These are phyloP conservation scores for Drosophila atripex DNA, from an alignment of 2,888 invertebrate species.

Conservation along the genomic window DNA sequence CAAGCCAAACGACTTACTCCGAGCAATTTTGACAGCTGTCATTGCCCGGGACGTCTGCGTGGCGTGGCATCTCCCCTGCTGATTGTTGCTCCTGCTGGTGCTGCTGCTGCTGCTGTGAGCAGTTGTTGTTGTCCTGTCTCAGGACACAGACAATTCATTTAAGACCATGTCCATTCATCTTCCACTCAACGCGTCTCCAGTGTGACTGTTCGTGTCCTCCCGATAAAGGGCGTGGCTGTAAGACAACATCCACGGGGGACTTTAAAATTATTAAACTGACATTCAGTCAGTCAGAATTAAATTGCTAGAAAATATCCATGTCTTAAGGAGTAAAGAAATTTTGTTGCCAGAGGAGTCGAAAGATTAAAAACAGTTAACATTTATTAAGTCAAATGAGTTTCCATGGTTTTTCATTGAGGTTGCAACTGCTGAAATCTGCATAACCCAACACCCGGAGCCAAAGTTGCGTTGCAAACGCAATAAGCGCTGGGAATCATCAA, in stretches of 20 bases:
- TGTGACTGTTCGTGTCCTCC: conserved; percentile 9
- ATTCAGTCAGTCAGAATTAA: not conserved
- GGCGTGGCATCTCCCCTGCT: conserved; percentile 34
- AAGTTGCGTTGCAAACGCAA: conserved; percentile 24
- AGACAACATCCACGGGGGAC: conserved; percentile 18
- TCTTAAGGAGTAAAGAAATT: no score
- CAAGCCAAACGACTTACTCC: conserved; percentile 61
- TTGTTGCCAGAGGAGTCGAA: no score
- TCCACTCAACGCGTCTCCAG: conserved; percentile 7
- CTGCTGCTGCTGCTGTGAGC: not conserved
- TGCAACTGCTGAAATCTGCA: conserved; percentile 15
- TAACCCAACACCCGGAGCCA: not conserved
- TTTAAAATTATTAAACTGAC: conserved; percentile 24
- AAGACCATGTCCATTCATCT: conserved; percentile 40
- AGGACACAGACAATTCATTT: conserved; percentile 56
- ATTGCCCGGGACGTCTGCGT: conserved; percentile 57
- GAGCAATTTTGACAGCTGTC: conserved; percentile 74
- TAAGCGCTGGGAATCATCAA: conserved; percentile 40
- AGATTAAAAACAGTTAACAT: conserved; percentile 6
- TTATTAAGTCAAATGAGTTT: not conserved
- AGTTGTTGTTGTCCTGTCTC: conserved; percentile 30
- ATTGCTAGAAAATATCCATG: conserved; percentile 11
- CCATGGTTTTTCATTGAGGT: not conserved
- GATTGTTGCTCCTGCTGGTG: conserved; percentile 16
- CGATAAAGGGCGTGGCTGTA: conserved; percentile 32